These are phyloP conservation scores for Trisateles emortualis DNA, from an alignment of 2,888 invertebrate species.

Conservation along the genomic window DNA sequence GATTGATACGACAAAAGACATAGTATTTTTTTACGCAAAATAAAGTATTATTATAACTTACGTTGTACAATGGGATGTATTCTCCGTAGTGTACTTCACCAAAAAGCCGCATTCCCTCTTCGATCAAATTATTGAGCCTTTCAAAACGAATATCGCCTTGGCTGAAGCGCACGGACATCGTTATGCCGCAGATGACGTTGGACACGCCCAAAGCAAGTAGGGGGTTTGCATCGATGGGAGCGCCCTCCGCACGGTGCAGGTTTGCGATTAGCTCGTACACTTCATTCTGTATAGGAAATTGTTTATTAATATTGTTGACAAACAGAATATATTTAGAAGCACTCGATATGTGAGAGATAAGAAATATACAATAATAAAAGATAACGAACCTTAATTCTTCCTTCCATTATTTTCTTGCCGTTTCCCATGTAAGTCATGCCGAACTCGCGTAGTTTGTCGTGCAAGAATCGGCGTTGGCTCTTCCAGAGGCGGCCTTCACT, in stretches of 20 bases:
- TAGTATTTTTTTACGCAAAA: not conserved
- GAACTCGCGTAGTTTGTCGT: conserved; percentile 93
- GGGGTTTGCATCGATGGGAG: conserved; percentile 91
- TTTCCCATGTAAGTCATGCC: conserved; percentile 95
- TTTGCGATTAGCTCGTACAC: conserved; percentile 91
- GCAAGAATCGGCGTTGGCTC: conserved; percentile 94
- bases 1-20: too few species aligned
- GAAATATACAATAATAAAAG: not conserved
- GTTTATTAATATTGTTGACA: conserved; percentile 9
- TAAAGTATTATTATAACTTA: conserved; percentile 54
- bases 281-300: conserved; percentile 87
- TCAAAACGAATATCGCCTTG: conserved; percentile 92
- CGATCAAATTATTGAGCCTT: conserved; percentile 94
- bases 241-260: conserved; percentile 88
- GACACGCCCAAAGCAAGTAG: conserved; percentile 93
- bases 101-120: conserved; percentile 96
- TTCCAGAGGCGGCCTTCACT: conserved; percentile 96
- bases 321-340: not conserved
- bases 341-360: not conserved
- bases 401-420: conserved; percentile 94
- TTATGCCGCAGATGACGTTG: conserved; percentile 96
- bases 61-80: conserved; percentile 92
- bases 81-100: conserved; percentile 94
- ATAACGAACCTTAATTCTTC: conserved; percentile 91
- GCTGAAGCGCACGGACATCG: conserved; percentile 95